Conservation (phyloP, 2,797 vertebrate species). For the Cetoscarus ocellatus region DNA sequence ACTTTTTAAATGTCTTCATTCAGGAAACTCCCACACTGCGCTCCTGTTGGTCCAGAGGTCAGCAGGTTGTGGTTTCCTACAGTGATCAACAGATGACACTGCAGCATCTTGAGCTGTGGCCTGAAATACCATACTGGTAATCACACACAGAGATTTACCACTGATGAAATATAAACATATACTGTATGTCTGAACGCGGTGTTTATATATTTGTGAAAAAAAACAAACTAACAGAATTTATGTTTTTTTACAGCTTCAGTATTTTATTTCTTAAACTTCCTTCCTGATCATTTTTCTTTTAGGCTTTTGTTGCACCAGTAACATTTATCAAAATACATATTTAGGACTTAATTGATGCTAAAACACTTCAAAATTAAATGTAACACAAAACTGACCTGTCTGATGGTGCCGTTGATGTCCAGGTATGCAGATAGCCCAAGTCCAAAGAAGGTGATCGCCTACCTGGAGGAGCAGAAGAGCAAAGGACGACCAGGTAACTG, state of each 20-base stretch:
- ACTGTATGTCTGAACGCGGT: too few species aligned
- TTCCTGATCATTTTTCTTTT: too few species aligned
- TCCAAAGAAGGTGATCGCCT: slow-evolving; percentile 81
- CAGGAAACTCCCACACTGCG: slow-evolving; percentile 87
- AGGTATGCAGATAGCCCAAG: slow-evolving; percentile 90
- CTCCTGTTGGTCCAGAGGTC: slow-evolving; percentile 85
- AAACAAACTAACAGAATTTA: too few species aligned
- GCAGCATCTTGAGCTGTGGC: slow-evolving; percentile 86
- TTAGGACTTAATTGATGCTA: too few species aligned
- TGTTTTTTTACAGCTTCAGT: too few species aligned
- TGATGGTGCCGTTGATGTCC: slow-evolving; percentile 27
- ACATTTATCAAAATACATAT: too few species aligned
- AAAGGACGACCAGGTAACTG: slow-evolving; percentile 86
- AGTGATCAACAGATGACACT: slow-evolving; percentile 69
- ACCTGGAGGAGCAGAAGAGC: slow-evolving; percentile 84
- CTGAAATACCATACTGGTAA: slow-evolving; percentile 78
- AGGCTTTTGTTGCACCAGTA: too few species aligned
- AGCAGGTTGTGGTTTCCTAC: slow-evolving; percentile 90
- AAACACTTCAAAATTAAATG: neutral
- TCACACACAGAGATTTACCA: neutral
- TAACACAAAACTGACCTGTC: too few species aligned
- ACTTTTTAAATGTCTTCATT: neutral
- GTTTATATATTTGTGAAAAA: too few species aligned
- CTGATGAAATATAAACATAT: too few species aligned
- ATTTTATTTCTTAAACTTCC: too few species aligned